Percentiles rank a stretch among this genome's conserved stretches.
Evolutionary conservation across 2,888 invertebrate species (phyloP).

Genomic region (Drosophila nr. fundita): DNA sequence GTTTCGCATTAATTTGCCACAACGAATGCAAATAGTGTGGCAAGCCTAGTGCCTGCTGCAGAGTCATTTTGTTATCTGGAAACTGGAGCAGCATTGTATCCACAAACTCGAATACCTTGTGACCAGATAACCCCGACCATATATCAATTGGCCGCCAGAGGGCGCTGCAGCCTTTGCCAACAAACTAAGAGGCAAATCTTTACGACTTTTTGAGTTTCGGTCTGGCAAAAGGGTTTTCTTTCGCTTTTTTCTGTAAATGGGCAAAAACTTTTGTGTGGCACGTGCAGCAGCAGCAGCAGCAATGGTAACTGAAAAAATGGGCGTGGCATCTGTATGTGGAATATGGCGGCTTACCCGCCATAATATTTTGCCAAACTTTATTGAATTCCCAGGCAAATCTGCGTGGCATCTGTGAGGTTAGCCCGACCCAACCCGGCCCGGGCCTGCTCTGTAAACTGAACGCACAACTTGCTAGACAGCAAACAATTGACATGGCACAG

Average conservation of each 20-base stretch:
- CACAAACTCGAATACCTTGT: slow-evolving; percentile 33
- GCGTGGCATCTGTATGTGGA: slow-evolving; percentile 39
- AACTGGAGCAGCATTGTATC: slow-evolving; percentile 20
- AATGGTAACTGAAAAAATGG: slow-evolving; percentile 26
- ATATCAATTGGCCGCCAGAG: slow-evolving; percentile 72
- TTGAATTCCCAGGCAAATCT: slow-evolving; percentile 77
- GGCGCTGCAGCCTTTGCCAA: slow-evolving; percentile 46
- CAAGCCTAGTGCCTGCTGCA: slow-evolving; percentile 2
- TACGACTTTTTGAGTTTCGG: slow-evolving; percentile 69
- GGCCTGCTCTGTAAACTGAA: slow-evolving; percentile 10
- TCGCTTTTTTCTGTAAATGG: slow-evolving; percentile 24
- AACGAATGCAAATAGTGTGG: not conserved
- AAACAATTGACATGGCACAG: slow-evolving; percentile 58
- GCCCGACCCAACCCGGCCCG: slow-evolving; percentile 7
- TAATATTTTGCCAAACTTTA: slow-evolving; percentile 81
- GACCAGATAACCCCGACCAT: slow-evolving; percentile 51
- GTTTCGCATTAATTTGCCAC: not conserved
- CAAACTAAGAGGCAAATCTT: slow-evolving; percentile 65
- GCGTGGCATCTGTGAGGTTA: slow-evolving; percentile 60
- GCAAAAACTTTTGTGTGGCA: slow-evolving; percentile 66
- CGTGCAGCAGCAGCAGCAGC: slow-evolving; percentile 41
- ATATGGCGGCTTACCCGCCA: slow-evolving; percentile 57
- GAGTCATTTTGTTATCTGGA: slow-evolving; percentile 45
- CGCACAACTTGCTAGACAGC: slow-evolving; percentile 68
- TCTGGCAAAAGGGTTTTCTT: slow-evolving; percentile 36